Base-by-base conservation (phyloP, 2,888 invertebrate genomes). In the Leucophenga maculata region DNA sequence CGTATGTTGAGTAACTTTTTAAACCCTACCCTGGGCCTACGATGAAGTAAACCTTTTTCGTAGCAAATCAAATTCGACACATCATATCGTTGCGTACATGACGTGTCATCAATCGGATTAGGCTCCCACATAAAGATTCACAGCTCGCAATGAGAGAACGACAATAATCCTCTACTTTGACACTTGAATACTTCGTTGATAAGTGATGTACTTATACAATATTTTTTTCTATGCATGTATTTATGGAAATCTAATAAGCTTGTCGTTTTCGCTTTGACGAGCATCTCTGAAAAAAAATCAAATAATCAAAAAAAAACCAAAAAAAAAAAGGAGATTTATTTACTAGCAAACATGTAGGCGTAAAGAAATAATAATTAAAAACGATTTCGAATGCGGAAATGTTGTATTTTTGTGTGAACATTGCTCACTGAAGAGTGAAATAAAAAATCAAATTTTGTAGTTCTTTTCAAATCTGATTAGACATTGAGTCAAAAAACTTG, bases 31-130 rank as follows among this genome's bases (percentile, higher is more conserved):
- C 39, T 67, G 67, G 57, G 67, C 67, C 83, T 84, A 80, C 80
- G 78, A 83, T 82, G 79, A 80, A 80, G 78, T 78, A 78, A 26
- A 18, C 18, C 22, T 18, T 59, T 13, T 31, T 22, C 54, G 22
- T 11, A 54, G 11, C 9, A 18, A 39, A 39, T n/a, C 44, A 60
- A 50, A 64, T 64, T 48, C 14, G 62, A 46, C 48, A 64, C 62
- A 64, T 64, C 62, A 64, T 64, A 46, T 20, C 3, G 16, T 77
- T 82, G 67, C 62, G 46, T 64, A 64, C 62, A 64, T 83, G 80
- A 81, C 80, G 80, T 81, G 84, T 83, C 80, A 81, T 80, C 80
- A 81, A 75, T 78, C 70, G 72, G 82, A 79, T 80, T 82, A 78
- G 73, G 72, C 80, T 74, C 80, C 80, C 80, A 81, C 80, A 80